Conservation (phyloP, 2,113 vertebrate species). For the Chlamydotis undulata region DNA sequence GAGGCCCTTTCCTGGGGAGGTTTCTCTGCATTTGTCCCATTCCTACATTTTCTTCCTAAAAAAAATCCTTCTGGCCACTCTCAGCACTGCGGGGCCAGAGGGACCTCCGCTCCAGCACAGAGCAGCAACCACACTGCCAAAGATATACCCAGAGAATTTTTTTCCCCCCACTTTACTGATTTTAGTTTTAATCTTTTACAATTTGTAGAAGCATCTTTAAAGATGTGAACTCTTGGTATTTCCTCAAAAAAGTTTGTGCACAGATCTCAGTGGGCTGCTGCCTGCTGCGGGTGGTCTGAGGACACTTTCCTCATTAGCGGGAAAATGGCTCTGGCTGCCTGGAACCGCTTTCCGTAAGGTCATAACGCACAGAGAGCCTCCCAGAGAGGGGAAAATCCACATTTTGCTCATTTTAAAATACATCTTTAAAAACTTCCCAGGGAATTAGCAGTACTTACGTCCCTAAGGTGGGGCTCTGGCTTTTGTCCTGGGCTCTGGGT, state of each 20-base stretch:
- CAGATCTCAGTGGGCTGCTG: not conserved
- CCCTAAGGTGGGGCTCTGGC: not conserved
- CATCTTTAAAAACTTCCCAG: fast-evolving
- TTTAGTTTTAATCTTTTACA: constrained; percentile 3
- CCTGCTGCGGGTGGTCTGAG: not conserved
- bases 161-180: not conserved
- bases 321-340: not conserved
- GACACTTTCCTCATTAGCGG: not conserved
- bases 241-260: fast-evolving
- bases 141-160: not conserved
- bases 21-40: not conserved
- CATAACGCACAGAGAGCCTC: fast-evolving
- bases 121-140: fast-evolving
- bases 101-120: fast-evolving
- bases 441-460: fast-evolving
- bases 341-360: fast-evolving
- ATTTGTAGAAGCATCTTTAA: not conserved
- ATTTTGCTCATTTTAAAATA: fast-evolving
- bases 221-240: not conserved
- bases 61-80: fast-evolving
- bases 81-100: fast-evolving
- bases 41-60: not conserved
- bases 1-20: fast-evolving
- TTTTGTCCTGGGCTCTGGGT: fast-evolving
- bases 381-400: not conserved